A percentile compares a stretch with the other conserved stretches of the same genome.
Conservation (phyloP, 2,797 vertebrate genomes). For the Galaxias olidus region DNA sequence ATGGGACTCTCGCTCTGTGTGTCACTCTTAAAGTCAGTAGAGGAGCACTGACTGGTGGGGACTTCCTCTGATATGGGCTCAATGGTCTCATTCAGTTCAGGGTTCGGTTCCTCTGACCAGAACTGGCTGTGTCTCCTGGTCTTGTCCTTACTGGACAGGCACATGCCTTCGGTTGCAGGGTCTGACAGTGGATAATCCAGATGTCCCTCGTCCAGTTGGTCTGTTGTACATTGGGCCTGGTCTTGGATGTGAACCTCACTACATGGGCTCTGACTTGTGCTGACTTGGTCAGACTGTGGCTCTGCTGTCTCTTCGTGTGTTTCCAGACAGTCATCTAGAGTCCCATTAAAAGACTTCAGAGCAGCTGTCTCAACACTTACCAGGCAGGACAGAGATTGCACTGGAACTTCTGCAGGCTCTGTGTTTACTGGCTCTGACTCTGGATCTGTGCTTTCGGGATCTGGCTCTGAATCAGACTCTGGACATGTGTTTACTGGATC, state of each 20-base stretch:
- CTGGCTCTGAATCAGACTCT: not conserved
- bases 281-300: not conserved
- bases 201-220: not conserved
- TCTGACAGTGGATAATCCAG: no score
- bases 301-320: not conserved
- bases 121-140: no score
- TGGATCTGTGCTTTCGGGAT: not conserved
- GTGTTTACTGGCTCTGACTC: not conserved
- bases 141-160: no score
- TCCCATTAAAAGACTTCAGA: not conserved
- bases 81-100: no score
- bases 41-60: no score
- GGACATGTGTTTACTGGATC: no score
- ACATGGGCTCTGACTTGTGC: not conserved
- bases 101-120: no score
- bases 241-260: not conserved
- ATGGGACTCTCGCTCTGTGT: no score
- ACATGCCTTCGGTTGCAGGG: no score
- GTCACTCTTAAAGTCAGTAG: no score
- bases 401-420: not conserved
- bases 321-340: not conserved
- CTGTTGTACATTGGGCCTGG: conserved; percentile 9
- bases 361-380: not conserved
- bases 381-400: conserved; percentile 3
- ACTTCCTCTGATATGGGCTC: no score